Percentiles rank a stretch among this genome's conserved stretches.
Evolutionary conservation across 2,797 vertebrate species (phyloP).

Genomic region (Sebastes kiyomatsui): DNA sequence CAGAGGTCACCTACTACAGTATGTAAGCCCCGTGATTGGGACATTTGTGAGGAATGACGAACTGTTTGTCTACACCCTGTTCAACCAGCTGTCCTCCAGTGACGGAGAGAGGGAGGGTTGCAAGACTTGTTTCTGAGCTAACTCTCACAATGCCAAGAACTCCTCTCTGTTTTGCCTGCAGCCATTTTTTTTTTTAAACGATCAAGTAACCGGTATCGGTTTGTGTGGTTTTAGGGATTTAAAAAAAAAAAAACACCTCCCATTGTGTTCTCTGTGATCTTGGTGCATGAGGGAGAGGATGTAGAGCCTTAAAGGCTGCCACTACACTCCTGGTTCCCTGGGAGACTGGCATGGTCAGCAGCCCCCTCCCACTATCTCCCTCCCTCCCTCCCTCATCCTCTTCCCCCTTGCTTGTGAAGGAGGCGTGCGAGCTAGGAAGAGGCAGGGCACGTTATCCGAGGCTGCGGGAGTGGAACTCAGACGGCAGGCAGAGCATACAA

Average conservation of each 20-base stretch:
- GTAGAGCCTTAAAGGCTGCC: slow-evolving; percentile 24
- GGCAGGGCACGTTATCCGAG: slow-evolving; percentile 62
- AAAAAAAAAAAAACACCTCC: not conserved
- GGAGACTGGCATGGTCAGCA: slow-evolving; percentile 71
- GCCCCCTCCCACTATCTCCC: slow-evolving; percentile 4
- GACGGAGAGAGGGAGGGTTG: slow-evolving; percentile 36
- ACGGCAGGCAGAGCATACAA: slow-evolving; percentile 57
- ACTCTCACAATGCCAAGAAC: slow-evolving; percentile 2
- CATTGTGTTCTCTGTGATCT: slow-evolving; percentile 12
- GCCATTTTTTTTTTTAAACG: not conserved
- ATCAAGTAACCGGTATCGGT: not conserved
- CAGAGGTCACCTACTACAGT: slow-evolving; percentile 4
- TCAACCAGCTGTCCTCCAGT: slow-evolving; percentile 62
- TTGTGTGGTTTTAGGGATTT: not conserved
- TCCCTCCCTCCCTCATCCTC: slow-evolving; percentile 41
- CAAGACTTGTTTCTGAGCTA: slow-evolving; percentile 33
- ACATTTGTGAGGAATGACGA: slow-evolving; percentile 37
- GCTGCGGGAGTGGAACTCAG: slow-evolving; percentile 69
- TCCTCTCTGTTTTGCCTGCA: not conserved
- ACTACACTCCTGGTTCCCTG: slow-evolving; percentile 51
- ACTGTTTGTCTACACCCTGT: slow-evolving; percentile 57
- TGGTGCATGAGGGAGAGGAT: slow-evolving; percentile 1
- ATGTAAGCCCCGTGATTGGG: slow-evolving; percentile 22
- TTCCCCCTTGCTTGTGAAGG: slow-evolving; percentile 58
- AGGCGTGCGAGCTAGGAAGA: slow-evolving; percentile 69